Conservation (phyloP, 1,140 invertebrate species). For the Camponotus vicinus region DNA sequence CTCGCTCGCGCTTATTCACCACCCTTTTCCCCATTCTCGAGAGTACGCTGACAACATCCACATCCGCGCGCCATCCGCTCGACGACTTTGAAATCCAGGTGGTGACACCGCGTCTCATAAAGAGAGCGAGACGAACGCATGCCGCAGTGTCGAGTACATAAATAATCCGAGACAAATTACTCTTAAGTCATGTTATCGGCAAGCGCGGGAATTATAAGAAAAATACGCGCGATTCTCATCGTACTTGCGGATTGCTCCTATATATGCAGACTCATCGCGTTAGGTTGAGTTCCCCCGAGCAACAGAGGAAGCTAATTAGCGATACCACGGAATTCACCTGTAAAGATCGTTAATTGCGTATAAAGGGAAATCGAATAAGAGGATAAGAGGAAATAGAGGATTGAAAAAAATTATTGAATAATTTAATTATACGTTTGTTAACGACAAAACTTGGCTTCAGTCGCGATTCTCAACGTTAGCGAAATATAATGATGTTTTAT, state of each 20-base stretch:
- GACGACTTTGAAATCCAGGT: constrained; percentile 60
- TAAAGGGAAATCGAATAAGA: background rate
- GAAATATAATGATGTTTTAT: constrained; percentile 55
- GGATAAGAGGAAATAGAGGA: background rate
- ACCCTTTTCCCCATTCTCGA: constrained; percentile 59
- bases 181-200: constrained; percentile 62
- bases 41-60: constrained; percentile 53
- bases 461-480: constrained; percentile 4
- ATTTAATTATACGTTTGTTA: background rate
- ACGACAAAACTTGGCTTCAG: background rate
- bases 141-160: constrained; percentile 54
- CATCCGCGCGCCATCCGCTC: constrained; percentile 43
- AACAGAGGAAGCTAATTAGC: constrained; percentile 55
- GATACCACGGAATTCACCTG: background rate
- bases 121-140: constrained; percentile 49
- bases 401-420: background rate
- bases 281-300: constrained; percentile 32
- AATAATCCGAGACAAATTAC: constrained; percentile 63
- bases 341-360: constrained; percentile 18
- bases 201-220: constrained; percentile 43
- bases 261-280: constrained; percentile 50
- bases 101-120: constrained; percentile 48
- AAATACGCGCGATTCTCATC: constrained; percentile 23
- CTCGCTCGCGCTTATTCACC: constrained; percentile 33
- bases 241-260: constrained; percentile 39